A percentile compares a stretch with the other conserved stretches of the same genome.
Evolutionary conservation across 2,113 vertebrate species (phyloP).

Genomic region (Micromys minutus): DNA sequence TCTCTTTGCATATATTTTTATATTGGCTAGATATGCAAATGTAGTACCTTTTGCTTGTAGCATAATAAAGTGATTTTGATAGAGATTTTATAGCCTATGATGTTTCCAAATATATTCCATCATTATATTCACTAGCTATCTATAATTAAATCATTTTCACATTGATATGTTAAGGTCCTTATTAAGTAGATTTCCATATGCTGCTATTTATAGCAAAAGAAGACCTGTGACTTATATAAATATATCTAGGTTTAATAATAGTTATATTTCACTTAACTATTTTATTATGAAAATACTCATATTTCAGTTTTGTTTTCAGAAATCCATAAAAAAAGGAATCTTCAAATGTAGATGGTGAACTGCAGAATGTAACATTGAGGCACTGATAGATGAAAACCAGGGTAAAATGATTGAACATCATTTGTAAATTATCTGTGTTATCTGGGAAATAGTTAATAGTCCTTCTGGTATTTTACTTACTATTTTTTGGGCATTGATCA

Average conservation of each 20-base stretch:
- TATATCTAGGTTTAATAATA: background rate
- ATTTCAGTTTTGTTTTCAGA: slow-evolving; percentile 36
- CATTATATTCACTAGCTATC: slow-evolving; percentile 1
- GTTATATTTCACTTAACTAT: slow-evolving; percentile 45
- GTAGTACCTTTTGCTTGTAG: background rate
- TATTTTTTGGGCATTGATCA: slow-evolving; percentile 53
- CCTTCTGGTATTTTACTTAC: slow-evolving; percentile 2
- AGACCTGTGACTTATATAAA: slow-evolving; percentile 3
- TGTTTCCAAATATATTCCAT: background rate
- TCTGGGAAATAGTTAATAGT: slow-evolving; percentile 45
- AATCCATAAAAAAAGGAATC: slow-evolving; percentile 29
- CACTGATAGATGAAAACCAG: background rate
- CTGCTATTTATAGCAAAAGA: slow-evolving; percentile 22
- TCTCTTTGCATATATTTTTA: background rate
- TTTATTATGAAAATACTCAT: background rate
- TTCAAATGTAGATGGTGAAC: background rate
- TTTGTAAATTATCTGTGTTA: background rate
- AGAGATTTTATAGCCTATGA: background rate
- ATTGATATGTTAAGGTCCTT: slow-evolving; percentile 3
- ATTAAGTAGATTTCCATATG: background rate
- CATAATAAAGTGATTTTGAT: background rate
- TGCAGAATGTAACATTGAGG: slow-evolving; percentile 18
- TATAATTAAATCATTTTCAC: slow-evolving; percentile 16
- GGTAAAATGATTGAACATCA: background rate
- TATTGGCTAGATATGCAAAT: background rate